phyloP scores from a whole-genome alignment of 2,888 invertebrate species.

The Epicampocera succincta region DNA sequence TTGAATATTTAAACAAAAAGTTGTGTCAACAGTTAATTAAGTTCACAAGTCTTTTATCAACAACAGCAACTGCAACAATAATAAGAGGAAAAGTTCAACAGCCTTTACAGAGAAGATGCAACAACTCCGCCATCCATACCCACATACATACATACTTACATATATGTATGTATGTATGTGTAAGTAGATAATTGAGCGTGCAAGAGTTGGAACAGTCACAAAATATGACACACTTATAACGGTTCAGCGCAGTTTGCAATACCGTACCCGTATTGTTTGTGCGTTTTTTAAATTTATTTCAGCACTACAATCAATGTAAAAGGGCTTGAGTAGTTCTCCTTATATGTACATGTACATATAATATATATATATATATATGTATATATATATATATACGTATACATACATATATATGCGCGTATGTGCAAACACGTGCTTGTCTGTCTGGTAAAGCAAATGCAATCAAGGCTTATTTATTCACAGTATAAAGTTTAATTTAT shows the following conservation, averaged over 20 bases:
- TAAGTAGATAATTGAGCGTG: too few species aligned
- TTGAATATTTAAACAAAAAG: not conserved
- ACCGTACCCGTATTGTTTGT: not conserved
- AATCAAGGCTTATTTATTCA: constrained; percentile 11
- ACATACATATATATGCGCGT: not conserved
- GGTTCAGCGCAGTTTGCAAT: constrained; percentile 36
- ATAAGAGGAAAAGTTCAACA: constrained; percentile 38
- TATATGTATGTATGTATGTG: constrained; percentile 31
- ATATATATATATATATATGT: not conserved
- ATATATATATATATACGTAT: not conserved
- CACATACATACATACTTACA: too few species aligned
- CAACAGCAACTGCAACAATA: not conserved
- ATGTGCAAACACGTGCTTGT: not conserved
- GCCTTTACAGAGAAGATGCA: constrained; percentile 41
- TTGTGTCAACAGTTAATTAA: constrained; percentile 5
- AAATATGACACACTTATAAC: constrained; percentile 63
- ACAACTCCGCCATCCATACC: not conserved
- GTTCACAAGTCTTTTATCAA: constrained; percentile 7
- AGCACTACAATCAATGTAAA: not conserved
- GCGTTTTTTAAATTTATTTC: not conserved
- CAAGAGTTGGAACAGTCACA: constrained; percentile 3
- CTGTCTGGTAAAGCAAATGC: not conserved
- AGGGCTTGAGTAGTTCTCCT: too few species aligned
- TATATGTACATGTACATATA: too few species aligned
- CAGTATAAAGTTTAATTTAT: constrained; percentile 15